A percentile compares a stretch with the other conserved stretches of the same genome.
Evolutionary conservation across 2,113 vertebrate genomes (phyloP).

Genomic region (Cyphomyrus plagiostoma): DNA sequence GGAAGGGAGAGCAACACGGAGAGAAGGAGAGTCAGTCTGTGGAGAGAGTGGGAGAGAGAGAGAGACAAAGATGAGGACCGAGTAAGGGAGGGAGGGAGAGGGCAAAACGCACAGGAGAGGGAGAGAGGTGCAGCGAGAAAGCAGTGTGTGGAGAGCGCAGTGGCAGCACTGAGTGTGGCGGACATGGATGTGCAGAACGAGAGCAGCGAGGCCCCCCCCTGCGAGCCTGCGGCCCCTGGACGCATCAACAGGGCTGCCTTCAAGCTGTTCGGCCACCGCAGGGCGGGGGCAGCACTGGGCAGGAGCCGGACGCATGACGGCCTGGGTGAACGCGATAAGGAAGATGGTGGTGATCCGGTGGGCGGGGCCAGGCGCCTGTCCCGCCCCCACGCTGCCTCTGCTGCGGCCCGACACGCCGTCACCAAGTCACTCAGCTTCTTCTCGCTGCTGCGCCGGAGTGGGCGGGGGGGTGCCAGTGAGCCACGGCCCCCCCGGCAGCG

Average conservation of each 20-base stretch:
- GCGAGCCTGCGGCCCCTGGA: slow-evolving; percentile 75
- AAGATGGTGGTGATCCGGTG: slow-evolving; percentile 21
- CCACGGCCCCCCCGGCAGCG: slow-evolving; percentile 69
- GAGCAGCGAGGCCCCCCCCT: slow-evolving; percentile 68
- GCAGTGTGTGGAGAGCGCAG: slow-evolving; percentile 55
- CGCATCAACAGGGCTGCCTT: slow-evolving; percentile 95
- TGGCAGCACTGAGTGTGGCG: slow-evolving; percentile 70
- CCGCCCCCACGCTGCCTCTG: slow-evolving; percentile 45
- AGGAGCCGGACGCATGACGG: slow-evolving; percentile 89
- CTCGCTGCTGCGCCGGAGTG: slow-evolving; percentile 76
- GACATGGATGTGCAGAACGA: slow-evolving; percentile 83
- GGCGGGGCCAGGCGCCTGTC: slow-evolving; percentile 58
- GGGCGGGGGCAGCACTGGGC: slow-evolving; percentile 71
- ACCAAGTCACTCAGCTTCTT: slow-evolving; percentile 91
- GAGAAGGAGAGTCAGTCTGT: slow-evolving; percentile 36
- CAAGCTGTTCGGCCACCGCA: slow-evolving; percentile 88
- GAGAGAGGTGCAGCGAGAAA: slow-evolving; percentile 50
- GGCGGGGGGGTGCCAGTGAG: slow-evolving; percentile 59
- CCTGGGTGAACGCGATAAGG: slow-evolving; percentile 53
- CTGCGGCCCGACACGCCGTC: slow-evolving; percentile 64
- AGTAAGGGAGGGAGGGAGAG: slow-evolving; percentile 40
- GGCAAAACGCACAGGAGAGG: slow-evolving; percentile 26
- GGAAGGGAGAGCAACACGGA: slow-evolving; percentile 49
- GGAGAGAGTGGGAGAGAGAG: slow-evolving; percentile 32
- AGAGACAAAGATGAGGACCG: slow-evolving; percentile 22